Evolutionary conservation across 2,797 vertebrate genomes (phyloP), one percentile per base, ranked within the genome.

Genomic region (Oreortyx pictus): DNA sequence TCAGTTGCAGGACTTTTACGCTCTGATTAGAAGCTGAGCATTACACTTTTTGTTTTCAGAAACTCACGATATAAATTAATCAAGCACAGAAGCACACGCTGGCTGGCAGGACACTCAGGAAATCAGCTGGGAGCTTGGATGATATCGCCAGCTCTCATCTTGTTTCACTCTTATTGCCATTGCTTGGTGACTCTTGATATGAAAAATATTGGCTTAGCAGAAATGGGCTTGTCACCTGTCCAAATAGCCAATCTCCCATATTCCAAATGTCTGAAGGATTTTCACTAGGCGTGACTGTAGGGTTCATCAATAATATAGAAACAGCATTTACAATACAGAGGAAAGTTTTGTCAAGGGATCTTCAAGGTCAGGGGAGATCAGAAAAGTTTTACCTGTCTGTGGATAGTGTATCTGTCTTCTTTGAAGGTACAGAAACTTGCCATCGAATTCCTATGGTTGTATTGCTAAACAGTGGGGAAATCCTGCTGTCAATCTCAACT

Each of bases 41-140:
- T 84, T 73, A 56, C 72, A 84, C 43, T 86, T 95, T 60, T 91
- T 95, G 93, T 95, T 95, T 96, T 95, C 91, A 94, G 93, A 96
- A 94, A 84, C 44, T 93, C 87, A 49, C 77, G 59, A 70, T 95
- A 93, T 86, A 86, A 93, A 89, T 93, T 82, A 92, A 93, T 91
- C 85, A 84, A 82, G 85, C 57, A 17, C 71, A 71, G 44, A 60
- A 89, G 74, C 67, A 68, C 57, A 41, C 74, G 74, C 0, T 0
- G 87, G 37, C 87, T 94, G 93, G 80, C 87, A 93, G 82, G 67
- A 84, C 57, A 33, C 80, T 93, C 44, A 47, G 89, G 87, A 89
- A 88, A 93, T 88, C 92, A 94, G 67, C 82, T 93, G 95, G 87
- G 90, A 94, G 67, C 67, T 6, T 0, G 71, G n/a, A 23, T 88